Conservation (phyloP, 2,888 invertebrate genomes). For the Ectobius pallidus region DNA sequence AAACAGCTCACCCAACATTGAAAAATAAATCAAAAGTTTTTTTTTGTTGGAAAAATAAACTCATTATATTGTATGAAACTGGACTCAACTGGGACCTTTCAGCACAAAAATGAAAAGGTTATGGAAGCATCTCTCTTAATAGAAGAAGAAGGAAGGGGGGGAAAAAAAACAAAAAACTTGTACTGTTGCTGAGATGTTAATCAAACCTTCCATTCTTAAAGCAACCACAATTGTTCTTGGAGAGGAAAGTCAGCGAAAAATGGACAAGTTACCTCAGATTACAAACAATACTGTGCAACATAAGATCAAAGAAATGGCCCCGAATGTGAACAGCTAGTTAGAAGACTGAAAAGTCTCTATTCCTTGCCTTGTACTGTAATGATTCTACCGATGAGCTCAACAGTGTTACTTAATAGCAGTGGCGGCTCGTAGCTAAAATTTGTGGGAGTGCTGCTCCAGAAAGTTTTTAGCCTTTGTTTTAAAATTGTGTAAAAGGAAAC, state of each 20-base stretch:
- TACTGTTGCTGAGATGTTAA: background rate
- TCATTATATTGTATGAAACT: background rate
- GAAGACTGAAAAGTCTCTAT: no score
- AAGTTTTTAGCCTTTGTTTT: no score
- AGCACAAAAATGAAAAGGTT: background rate
- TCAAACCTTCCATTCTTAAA: background rate
- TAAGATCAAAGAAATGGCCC: no score
- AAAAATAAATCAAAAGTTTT: no score
- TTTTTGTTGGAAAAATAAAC: no score
- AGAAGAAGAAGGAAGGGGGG: no score
- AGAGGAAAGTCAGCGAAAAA: background rate
- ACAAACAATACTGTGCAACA: no score
- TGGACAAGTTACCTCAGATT: background rate
- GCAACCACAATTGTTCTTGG: background rate
- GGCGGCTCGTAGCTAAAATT: no score
- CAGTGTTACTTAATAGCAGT: slow-evolving; percentile 1
- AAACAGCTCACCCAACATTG: background rate
- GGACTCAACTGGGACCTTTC: background rate
- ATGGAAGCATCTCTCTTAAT: background rate
- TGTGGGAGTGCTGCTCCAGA: no score
- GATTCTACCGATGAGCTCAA: slow-evolving; percentile 1
- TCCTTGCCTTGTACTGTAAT: background rate
- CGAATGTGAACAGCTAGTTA: no score
- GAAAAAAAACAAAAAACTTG: background rate
- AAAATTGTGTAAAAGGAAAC: no score